Base-by-base conservation (phyloP, 2,888 invertebrate species). In the Amiota communis region DNA sequence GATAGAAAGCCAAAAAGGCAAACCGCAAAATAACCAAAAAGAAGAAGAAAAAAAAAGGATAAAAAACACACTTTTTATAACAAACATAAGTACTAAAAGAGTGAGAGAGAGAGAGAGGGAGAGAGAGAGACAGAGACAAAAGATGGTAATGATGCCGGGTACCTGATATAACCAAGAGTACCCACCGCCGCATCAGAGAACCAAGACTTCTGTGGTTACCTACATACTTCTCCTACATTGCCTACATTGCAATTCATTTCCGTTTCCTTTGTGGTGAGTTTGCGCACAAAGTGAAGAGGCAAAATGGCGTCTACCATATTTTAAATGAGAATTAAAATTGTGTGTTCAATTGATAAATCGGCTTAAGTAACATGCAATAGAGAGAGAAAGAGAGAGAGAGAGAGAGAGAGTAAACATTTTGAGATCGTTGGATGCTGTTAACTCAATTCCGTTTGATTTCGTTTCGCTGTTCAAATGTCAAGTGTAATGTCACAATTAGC, bases 401-500 rank as follows among this genome's bases (percentile, higher is more conserved):
- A 59, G 12, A 57, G 51, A 61, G 65, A 72, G 65, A 63, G 51
- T n/a, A 36, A 53, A 2, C 23, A 3, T 57, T 57, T 46, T 15
- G 57, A 17, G 67, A 53, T 6, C 59, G 63, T 61, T 72, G 51
- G 49, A 49, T 20, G 71, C 3, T 36, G 71, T 20, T n/a, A n/a
- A 17, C 73, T 36, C 36, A 36, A 36, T 36, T 36, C 53, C 53
- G 74, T 59, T 72, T 70, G 74, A 68, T 70, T 67, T 51, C 75
- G 76, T 75, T n/a, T 10, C 8, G 9, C n/a, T 72, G 77, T 73
- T 80, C 83, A 86, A 87, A 87, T 87, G 87, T 87, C 87, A 87
- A 87, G 87, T 87, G 87, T 87, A 87, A 87, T 87, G 87, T 87
- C 87, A 87, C 84, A 87, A 87, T 86, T 85, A 84, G 80, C 83